These are phyloP conservation scores for Contarinia nasturtii DNA, from an alignment of 1,140 invertebrate species.

Conservation along the genomic window DNA sequence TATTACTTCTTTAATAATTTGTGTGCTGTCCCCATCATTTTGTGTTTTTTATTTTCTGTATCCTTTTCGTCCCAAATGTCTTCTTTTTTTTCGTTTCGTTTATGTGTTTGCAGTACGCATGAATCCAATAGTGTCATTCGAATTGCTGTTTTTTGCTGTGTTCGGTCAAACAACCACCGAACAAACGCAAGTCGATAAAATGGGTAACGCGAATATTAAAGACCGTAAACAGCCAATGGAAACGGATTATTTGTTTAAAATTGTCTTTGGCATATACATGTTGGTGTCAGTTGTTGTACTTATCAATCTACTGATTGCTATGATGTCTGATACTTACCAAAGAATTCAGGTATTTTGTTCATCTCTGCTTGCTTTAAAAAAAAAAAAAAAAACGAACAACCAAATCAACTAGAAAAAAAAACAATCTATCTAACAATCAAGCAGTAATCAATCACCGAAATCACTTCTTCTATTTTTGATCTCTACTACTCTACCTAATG, in stretches of 20 bases:
- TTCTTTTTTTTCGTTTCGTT: background rate
- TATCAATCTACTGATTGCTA: slow-evolving; percentile 98
- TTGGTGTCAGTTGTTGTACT: slow-evolving; percentile 95
- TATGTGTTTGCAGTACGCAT: slow-evolving; percentile 63
- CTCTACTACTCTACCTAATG: no score
- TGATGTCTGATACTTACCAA: slow-evolving; percentile 99
- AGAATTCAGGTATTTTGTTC: slow-evolving; percentile 65
- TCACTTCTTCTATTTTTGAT: background rate
- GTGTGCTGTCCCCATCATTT: slow-evolving; percentile 3
- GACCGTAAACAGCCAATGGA: slow-evolving; percentile 42
- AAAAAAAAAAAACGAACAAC: no score
- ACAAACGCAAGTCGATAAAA: slow-evolving; percentile 37
- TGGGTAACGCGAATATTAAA: slow-evolving; percentile 12
- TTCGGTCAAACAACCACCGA: slow-evolving; percentile 91
- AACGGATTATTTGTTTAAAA: slow-evolving; percentile 64
- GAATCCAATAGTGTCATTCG: slow-evolving; percentile 78
- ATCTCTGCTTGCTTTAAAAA: no score
- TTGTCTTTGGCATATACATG: slow-evolving; percentile 84
- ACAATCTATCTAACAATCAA: background rate
- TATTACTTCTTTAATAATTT: no score
- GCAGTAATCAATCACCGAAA: background rate
- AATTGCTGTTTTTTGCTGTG: slow-evolving; percentile 96
- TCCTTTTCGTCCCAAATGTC: slow-evolving; percentile 2
- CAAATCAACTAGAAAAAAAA: background rate
- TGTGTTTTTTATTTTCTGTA: slow-evolving; percentile 6